These are phyloP conservation scores for Phaedon cochleariae DNA, from an alignment of 2,888 invertebrate genomes.

Conservation along the genomic window DNA sequence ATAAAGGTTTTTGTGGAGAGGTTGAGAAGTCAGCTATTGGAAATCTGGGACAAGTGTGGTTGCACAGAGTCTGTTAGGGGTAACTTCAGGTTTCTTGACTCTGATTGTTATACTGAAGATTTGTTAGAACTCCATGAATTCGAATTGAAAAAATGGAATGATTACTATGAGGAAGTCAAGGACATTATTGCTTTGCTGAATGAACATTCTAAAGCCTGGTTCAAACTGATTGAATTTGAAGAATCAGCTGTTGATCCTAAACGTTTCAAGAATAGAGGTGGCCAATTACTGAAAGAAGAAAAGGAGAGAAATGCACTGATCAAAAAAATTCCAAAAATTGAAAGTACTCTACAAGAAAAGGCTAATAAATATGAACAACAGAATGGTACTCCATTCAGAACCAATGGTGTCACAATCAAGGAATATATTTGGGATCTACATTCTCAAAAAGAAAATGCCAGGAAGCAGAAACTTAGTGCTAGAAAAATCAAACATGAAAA, in stretches of 20 bases:
- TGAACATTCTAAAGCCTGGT: constrained; percentile 76
- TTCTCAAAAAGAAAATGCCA: constrained; percentile 68
- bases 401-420: constrained; percentile 71
- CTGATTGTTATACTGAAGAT: constrained; percentile 81
- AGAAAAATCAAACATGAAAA: constrained; percentile 63
- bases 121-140: constrained; percentile 80
- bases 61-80: constrained; percentile 69
- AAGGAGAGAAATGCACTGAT: constrained; percentile 82
- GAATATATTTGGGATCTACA: constrained; percentile 71
- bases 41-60: constrained; percentile 82
- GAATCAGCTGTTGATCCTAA: constrained; percentile 80
- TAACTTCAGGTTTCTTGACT: constrained; percentile 71
- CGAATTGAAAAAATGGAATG: constrained; percentile 75
- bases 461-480: constrained; percentile 65
- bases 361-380: constrained; percentile 66
- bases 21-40: constrained; percentile 74
- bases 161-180: constrained; percentile 66
- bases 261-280: constrained; percentile 87
- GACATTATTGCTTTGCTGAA: constrained; percentile 72
- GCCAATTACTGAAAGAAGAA: constrained; percentile 85
- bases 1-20: constrained; percentile 74
- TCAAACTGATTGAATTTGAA: constrained; percentile 79
- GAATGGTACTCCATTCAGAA: constrained; percentile 67
- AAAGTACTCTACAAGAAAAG: constrained; percentile 69
- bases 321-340: constrained; percentile 77